Percentiles rank a stretch among this genome's conserved stretches.
Evolutionary conservation across 2,888 invertebrate genomes (phyloP).

Genomic region (Notocelia uddmanniana): DNA sequence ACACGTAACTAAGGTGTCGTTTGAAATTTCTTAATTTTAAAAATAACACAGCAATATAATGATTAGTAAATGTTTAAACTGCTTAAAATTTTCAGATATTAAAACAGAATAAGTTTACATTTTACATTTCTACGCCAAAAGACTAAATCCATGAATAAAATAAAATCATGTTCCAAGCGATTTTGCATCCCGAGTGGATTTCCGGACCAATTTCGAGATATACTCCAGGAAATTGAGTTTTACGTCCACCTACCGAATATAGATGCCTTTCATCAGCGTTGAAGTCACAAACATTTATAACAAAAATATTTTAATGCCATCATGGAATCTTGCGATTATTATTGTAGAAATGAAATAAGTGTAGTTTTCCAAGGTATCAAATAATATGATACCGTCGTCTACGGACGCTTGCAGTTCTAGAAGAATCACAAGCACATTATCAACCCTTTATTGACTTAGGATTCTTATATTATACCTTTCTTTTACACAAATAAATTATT

Average conservation of each 20-base stretch:
- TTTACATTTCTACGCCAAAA: not conserved
- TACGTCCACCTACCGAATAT: slow-evolving; percentile 21
- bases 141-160: slow-evolving; percentile 9
- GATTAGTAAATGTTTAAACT: no score
- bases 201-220: not conserved
- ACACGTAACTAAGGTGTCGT: no score
- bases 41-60: no score
- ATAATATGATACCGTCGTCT: no score
- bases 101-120: not conserved
- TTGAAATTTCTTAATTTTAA: no score
- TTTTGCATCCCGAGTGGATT: slow-evolving; percentile 10
- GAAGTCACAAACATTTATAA: not conserved
- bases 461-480: no score
- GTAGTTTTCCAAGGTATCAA: not conserved
- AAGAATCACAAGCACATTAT: no score
- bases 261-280: slow-evolving; percentile 5
- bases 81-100: no score
- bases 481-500: no score
- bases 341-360: not conserved
- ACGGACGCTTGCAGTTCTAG: no score
- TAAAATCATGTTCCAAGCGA: slow-evolving; percentile 10
- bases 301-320: slow-evolving; percentile 13
- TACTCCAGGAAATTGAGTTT: slow-evolving; percentile 26
- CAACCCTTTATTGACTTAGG: no score
- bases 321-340: not conserved